These are phyloP conservation scores for Chloroceryle amazona DNA, from an alignment of 2,797 vertebrate species.

Conservation along the genomic window DNA sequence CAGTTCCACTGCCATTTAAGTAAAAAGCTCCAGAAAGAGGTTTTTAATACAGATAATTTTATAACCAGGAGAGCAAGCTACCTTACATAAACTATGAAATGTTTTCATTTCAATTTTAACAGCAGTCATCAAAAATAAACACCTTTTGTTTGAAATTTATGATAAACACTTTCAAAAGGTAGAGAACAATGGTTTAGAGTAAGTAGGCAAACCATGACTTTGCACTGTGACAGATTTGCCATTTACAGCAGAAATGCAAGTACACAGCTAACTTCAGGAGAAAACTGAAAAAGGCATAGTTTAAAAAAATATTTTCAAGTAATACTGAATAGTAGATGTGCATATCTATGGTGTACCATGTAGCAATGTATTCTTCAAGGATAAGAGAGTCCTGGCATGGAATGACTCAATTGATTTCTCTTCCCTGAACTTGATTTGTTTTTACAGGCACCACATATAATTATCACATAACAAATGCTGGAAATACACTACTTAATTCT, in stretches of 20 bases:
- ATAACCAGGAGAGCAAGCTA: background rate
- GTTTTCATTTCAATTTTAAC: background rate
- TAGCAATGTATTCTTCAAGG: background rate
- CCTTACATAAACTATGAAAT: background rate
- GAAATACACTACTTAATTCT: background rate
- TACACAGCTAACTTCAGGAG: background rate
- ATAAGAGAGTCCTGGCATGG: background rate
- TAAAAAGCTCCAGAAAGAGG: background rate
- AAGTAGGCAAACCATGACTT: background rate
- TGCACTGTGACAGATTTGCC: background rate
- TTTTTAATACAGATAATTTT: background rate
- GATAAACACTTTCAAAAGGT: background rate
- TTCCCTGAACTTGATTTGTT: background rate
- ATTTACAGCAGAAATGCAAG: background rate
- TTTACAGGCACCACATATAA: background rate
- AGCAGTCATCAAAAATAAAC: background rate
- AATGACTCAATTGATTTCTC: background rate
- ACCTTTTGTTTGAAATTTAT: background rate
- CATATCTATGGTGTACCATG: background rate
- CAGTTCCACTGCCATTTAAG: background rate
- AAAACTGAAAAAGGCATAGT: background rate
- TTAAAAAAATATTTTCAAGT: background rate
- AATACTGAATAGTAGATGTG: background rate
- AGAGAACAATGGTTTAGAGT: background rate
- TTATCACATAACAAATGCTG: constrained; percentile 3